Evolutionary conservation across 2,113 vertebrate genomes (phyloP).

Genomic region (Siphamia tubifer): DNA sequence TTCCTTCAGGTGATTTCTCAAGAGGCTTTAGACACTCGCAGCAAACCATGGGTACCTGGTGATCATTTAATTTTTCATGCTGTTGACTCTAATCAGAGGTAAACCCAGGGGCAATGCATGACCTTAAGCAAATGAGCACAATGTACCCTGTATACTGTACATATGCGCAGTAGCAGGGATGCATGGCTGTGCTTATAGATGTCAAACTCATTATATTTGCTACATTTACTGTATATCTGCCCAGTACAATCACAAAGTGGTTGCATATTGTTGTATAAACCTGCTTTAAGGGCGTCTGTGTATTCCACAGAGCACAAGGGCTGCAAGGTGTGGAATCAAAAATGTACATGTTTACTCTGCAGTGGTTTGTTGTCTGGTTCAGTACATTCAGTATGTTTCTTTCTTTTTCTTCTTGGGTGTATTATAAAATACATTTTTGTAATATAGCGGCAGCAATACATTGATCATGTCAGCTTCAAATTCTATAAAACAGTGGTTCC

Average conservation of each 20-base stretch:
- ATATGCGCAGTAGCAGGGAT: neutral
- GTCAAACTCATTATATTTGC: no score
- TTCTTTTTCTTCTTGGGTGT: neutral
- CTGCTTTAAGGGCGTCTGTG: neutral
- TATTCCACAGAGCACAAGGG: neutral
- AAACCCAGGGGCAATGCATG: neutral
- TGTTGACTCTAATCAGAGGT: conserved; percentile 4
- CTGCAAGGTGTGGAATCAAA: neutral
- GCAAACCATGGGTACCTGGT: conserved; percentile 12
- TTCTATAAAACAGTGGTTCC: neutral
- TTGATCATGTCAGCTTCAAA: neutral
- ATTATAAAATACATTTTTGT: neutral
- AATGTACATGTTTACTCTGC: neutral
- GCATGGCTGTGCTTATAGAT: neutral
- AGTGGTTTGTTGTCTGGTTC: no score
- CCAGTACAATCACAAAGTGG: neutral
- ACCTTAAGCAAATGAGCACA: neutral
- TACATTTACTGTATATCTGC: no score
- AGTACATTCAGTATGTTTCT: no score
- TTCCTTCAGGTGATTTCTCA: conserved; percentile 20
- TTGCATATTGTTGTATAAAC: neutral
- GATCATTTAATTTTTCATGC: conserved; percentile 10
- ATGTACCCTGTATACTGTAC: neutral
- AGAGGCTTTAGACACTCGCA: neutral
- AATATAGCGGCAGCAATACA: neutral